Conservation (phyloP, 2,888 invertebrate genomes). For the Arctia plantaginis region DNA sequence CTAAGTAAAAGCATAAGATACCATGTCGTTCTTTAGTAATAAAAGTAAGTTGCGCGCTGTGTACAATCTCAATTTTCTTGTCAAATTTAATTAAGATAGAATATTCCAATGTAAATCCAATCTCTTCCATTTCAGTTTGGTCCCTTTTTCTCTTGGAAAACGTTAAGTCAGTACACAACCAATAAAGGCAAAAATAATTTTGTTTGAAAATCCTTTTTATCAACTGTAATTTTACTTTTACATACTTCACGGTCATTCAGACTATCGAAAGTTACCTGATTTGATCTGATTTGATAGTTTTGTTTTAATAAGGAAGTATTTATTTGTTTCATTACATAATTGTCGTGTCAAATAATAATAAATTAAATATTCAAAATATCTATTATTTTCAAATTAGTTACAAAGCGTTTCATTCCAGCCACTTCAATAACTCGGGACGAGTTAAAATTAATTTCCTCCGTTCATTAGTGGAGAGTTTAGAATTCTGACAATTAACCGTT, state of each 20-base stretch:
- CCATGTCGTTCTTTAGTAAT: not conserved
- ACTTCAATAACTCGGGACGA: slow-evolving; percentile 31
- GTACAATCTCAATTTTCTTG: not conserved
- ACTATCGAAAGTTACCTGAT: not conserved
- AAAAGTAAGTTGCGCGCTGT: not conserved
- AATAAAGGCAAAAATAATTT: not conserved
- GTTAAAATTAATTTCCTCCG: slow-evolving; percentile 56
- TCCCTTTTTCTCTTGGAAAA: no score
- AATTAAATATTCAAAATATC: slow-evolving; percentile 13
- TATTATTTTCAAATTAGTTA: slow-evolving; percentile 28
- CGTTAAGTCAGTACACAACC: no score
- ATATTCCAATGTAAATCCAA: not conserved
- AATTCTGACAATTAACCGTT: slow-evolving; percentile 52
- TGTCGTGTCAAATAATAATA: slow-evolving; percentile 3
- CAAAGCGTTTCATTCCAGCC: slow-evolving; percentile 21
- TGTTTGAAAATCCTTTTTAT: not conserved
- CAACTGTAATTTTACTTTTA: not conserved
- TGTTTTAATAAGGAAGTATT: not conserved
- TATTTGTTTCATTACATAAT: not conserved
- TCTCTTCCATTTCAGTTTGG: not conserved
- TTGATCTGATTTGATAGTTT: not conserved
- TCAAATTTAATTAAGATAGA: not conserved
- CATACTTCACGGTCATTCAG: not conserved
- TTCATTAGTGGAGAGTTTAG: slow-evolving; percentile 54
- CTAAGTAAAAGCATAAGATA: not conserved